Evolutionary conservation across 2,797 vertebrate genomes (phyloP).

Genomic region (Rhinophrynus dorsalis): DNA sequence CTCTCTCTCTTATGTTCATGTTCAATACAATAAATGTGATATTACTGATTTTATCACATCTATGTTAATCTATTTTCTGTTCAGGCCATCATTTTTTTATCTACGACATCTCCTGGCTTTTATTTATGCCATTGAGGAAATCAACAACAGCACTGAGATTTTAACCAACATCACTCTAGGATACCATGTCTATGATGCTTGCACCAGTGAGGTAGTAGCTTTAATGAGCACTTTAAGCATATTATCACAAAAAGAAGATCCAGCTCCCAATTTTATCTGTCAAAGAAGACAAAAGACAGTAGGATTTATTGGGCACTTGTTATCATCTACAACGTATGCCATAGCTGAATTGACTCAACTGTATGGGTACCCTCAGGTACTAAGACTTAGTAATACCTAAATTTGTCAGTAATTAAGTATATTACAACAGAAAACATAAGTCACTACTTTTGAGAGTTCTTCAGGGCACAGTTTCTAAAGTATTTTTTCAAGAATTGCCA

Average conservation of each 20-base stretch:
- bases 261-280: conserved; percentile 15
- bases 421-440: too few relatives aligned
- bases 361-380: conserved; percentile 22
- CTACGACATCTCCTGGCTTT: conserved; percentile 1
- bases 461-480: too few relatives aligned
- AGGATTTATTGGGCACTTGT: conserved; percentile 14
- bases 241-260: background rate
- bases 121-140: conserved; percentile 17
- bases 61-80: too few relatives aligned
- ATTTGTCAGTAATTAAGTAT: too few relatives aligned
- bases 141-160: conserved; percentile 7
- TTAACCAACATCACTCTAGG: conserved; percentile 23
- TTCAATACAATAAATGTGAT: too few relatives aligned
- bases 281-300: background rate
- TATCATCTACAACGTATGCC: background rate
- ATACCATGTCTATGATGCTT: conserved; percentile 12
- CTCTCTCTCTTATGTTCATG: too few relatives aligned
- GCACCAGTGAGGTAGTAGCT: conserved; percentile 20
- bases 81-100: background rate
- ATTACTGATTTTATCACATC: too few relatives aligned
- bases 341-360: conserved; percentile 6
- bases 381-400: background rate
- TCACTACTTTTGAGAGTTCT: background rate
- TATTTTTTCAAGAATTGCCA: background rate
- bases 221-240: background rate